These are phyloP conservation scores for Caenorhabditis macrosperma DNA, from an alignment of 2,888 invertebrate species.

Conservation along the genomic window DNA sequence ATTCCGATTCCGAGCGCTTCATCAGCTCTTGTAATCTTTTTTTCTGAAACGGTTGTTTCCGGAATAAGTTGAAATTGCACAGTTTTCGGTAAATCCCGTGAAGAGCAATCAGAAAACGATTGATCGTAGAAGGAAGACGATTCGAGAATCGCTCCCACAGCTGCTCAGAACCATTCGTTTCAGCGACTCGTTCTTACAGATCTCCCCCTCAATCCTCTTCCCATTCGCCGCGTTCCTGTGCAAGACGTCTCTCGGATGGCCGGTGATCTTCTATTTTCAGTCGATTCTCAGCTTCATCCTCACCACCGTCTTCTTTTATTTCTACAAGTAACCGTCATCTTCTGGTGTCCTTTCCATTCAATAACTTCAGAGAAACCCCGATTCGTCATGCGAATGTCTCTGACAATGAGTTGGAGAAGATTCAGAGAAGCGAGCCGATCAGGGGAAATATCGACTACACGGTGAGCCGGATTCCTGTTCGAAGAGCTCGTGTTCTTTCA, in stretches of 20 bases:
- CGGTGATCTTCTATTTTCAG: constrained; percentile 49
- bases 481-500: too few species aligned
- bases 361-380: constrained; percentile 47
- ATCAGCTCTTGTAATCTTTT: too few species aligned
- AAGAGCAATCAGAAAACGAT: too few species aligned
- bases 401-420: constrained; percentile 40
- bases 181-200: constrained; percentile 11
- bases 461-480: constrained; percentile 3
- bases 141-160: too few species aligned
- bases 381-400: constrained; percentile 53
- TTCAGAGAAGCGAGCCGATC: constrained; percentile 23
- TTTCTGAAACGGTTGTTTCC: too few species aligned
- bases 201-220: constrained; percentile 27
- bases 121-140: too few species aligned
- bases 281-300: constrained; percentile 38
- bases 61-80: too few species aligned
- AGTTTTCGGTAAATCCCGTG: too few species aligned
- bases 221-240: constrained; percentile 30
- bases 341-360: neutral
- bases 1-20: too few species aligned
- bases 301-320: constrained; percentile 43
- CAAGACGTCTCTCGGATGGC: constrained; percentile 45
- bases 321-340: constrained; percentile 46
- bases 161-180: neutral
- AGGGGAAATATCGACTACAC: constrained; percentile 32